These are phyloP conservation scores for Neostethus bicornis DNA, from an alignment of 2,797 vertebrate genomes.

Conservation along the genomic window DNA sequence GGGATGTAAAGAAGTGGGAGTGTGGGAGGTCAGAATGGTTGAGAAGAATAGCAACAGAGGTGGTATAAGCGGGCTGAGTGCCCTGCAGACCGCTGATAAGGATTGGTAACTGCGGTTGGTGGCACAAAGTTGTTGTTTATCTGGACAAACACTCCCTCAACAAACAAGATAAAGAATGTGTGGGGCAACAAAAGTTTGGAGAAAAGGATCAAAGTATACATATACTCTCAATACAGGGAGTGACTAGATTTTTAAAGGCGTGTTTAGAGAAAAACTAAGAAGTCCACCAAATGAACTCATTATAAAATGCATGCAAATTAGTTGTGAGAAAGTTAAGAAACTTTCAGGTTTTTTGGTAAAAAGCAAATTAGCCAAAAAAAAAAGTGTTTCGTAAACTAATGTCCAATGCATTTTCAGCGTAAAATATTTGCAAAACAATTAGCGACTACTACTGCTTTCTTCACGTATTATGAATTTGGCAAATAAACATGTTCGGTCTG, in stretches of 20 bases:
- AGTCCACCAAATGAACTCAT: not conserved
- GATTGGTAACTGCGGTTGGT: constrained; percentile 43
- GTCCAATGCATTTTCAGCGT: constrained; percentile 15
- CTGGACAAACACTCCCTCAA: constrained; percentile 17
- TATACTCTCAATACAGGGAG: not conserved
- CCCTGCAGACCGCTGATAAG: constrained; percentile 57
- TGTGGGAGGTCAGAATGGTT: constrained; percentile 40
- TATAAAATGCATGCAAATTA: constrained; percentile 2
- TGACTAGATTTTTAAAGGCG: not conserved
- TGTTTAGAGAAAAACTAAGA: constrained; percentile 1
- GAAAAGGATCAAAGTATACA: not conserved
- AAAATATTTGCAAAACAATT: constrained; percentile 25
- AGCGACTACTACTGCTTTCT: constrained; percentile 24
- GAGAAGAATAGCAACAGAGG: constrained; percentile 22
- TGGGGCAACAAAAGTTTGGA: not conserved
- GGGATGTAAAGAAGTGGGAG: constrained; percentile 37
- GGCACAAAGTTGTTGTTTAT: constrained; percentile 45
- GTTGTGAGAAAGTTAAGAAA: constrained; percentile 11
- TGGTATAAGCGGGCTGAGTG: constrained; percentile 26
- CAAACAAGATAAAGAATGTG: constrained; percentile 27
- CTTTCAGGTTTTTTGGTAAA: constrained; percentile 7
- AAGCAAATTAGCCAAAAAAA: constrained; percentile 2
- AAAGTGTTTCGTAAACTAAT: constrained; percentile 14
- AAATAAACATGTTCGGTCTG: too few species aligned
- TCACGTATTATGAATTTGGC: constrained; percentile 21